Percentiles rank a stretch among this genome's conserved stretches.
These are phyloP conservation scores for Catharus fuscescens DNA, from an alignment of 2,113 vertebrate species.

Conservation along the genomic window DNA sequence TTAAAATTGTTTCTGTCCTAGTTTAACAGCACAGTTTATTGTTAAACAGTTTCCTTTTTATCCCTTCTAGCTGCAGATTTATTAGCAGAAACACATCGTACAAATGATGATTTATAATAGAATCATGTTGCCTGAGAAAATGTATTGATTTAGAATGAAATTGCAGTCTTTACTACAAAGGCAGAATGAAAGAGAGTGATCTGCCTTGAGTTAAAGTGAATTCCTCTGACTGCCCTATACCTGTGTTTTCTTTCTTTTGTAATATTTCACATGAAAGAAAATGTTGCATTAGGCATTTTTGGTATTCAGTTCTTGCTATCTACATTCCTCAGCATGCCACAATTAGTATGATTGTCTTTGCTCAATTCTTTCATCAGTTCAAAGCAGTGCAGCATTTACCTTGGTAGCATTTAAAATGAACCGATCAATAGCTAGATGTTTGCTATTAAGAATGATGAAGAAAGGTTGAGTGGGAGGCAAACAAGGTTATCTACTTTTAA, in stretches of 20 bases:
- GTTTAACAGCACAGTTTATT: conserved; percentile 44
- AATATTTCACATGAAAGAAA: conserved; percentile 4
- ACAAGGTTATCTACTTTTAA: conserved; percentile 66
- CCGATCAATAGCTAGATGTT: conserved; percentile 62
- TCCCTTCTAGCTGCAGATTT: conserved; percentile 63
- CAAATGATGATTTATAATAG: conserved; percentile 88
- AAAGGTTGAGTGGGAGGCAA: conserved; percentile 63
- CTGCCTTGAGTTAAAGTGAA: not conserved
- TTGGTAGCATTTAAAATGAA: conserved; percentile 53
- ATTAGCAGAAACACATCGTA: conserved; percentile 68
- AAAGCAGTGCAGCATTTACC: conserved; percentile 71
- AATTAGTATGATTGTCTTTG: conserved; percentile 58
- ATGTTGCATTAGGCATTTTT: not conserved
- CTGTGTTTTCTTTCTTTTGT: not conserved
- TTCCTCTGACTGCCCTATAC: not conserved
- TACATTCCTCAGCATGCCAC: conserved; percentile 2
- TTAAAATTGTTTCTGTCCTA: conserved; percentile 8
- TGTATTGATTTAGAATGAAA: conserved; percentile 80
- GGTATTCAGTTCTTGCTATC: not conserved
- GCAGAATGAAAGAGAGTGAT: not conserved
- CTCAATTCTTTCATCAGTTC: conserved; percentile 72
- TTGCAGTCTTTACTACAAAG: not conserved
- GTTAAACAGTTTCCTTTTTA: conserved; percentile 64
- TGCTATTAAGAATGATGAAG: conserved; percentile 62
- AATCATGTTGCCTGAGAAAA: conserved; percentile 80